phyloP scores from a whole-genome alignment of 1,140 invertebrate genomes.

The Papilio dardanus region DNA sequence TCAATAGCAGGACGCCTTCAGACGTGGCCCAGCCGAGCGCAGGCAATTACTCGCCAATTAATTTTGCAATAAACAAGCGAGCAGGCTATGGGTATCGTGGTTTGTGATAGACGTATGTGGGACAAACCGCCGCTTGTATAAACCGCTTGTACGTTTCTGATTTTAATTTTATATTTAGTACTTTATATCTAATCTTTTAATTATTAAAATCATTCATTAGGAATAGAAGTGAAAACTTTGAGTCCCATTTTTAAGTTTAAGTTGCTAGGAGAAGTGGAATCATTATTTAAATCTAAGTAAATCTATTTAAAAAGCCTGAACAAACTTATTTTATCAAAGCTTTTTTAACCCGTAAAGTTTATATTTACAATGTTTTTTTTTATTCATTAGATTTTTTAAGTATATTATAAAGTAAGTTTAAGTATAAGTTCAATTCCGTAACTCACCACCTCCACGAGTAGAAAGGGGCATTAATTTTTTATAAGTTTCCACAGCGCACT shows the following conservation, averaged over 20 bases:
- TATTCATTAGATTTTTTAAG: neutral
- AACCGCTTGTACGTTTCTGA: neutral
- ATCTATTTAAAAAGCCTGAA: no score
- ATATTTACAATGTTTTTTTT: no score
- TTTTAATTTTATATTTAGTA: constrained; percentile 2
- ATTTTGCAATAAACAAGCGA: constrained; percentile 71
- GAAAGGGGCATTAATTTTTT: constrained; percentile 67
- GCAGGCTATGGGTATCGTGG: constrained; percentile 42
- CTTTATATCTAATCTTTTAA: no score
- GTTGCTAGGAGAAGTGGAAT: no score
- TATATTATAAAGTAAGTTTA: neutral
- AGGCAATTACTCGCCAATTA: constrained; percentile 77
- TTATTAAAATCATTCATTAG: neutral
- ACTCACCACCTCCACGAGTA: constrained; percentile 42
- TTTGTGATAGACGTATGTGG: constrained; percentile 34
- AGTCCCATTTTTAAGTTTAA: no score
- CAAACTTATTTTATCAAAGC: no score
- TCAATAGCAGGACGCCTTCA: constrained; percentile 75
- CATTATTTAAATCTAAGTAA: no score
- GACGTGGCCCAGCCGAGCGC: constrained; percentile 64
- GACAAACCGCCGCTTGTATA: constrained; percentile 4
- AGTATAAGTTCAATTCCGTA: constrained; percentile 32
- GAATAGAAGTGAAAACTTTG: no score
- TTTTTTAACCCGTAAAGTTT: no score
- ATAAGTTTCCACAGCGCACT: constrained; percentile 62